A percentile compares a stretch with the other conserved stretches of the same genome.
Conservation (phyloP, 2,888 invertebrate species). For the Hemaris fuciformis region DNA sequence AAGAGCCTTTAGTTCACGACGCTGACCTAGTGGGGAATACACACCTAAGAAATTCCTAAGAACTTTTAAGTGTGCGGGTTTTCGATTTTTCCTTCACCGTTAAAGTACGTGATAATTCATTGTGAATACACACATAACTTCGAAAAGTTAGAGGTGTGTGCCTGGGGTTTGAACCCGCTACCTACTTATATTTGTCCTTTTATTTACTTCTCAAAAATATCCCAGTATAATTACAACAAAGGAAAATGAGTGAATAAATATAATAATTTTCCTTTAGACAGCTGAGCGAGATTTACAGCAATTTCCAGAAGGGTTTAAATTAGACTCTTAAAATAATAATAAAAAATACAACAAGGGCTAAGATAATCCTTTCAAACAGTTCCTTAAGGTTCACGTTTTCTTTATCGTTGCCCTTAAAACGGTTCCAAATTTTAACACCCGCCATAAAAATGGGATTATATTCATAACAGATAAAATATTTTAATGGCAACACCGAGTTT, state of each 20-base stretch:
- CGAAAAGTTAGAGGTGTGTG: background rate
- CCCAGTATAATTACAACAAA: background rate
- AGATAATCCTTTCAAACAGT: slow-evolving; percentile 65
- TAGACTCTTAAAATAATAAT: slow-evolving; percentile 52
- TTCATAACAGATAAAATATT: slow-evolving; percentile 79
- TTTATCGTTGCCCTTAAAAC: slow-evolving; percentile 57
- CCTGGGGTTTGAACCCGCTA: no score
- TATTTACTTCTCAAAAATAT: background rate
- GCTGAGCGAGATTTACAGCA: slow-evolving; percentile 9
- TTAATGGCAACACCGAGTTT: slow-evolving; percentile 67
- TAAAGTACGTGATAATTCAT: no score
- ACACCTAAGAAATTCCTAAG: no score
- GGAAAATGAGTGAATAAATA: background rate
- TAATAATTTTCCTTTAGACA: slow-evolving; percentile 26
- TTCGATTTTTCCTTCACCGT: no score
- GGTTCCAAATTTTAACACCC: slow-evolving; percentile 62
- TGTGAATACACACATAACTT: no score
- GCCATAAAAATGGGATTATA: slow-evolving; percentile 72
- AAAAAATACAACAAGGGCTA: slow-evolving; percentile 46
- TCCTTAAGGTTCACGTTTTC: slow-evolving; percentile 58
- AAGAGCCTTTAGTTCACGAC: no score
- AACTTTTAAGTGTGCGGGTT: no score
- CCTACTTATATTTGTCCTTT: no score
- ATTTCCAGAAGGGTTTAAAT: slow-evolving; percentile 39
- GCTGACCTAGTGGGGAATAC: no score